Base-by-base conservation (phyloP, 1,140 invertebrate species). In the Thalassaphorura encarpata region DNA sequence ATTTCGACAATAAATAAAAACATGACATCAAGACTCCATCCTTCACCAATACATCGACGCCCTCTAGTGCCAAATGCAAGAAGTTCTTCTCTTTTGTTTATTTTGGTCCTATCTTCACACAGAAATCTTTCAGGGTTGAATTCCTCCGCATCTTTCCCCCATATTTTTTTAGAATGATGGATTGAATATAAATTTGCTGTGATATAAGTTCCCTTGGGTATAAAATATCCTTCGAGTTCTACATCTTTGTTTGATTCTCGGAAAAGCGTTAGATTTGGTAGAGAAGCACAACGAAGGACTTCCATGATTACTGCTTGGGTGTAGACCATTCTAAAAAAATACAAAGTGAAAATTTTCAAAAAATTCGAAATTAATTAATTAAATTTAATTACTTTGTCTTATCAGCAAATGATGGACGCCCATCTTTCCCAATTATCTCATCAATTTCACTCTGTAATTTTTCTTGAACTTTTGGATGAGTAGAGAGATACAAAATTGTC, bases 51-150 rank as follows among this genome's bases (percentile, higher is more conserved):
- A n/a, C n/a, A n/a, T n/a, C n/a, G n/a, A n/a, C n/a, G n/a, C n/a
- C n/a, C n/a, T n/a, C n/a, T n/a, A n/a, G n/a, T n/a, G n/a, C n/a
- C n/a, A n/a, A n/a, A n/a, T n/a, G n/a, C n/a, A n/a, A n/a, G n/a
- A n/a, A n/a, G n/a, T n/a, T n/a, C n/a, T n/a, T n/a, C n/a, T n/a
- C n/a, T n/a, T n/a, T n/a, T n/a, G n/a, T n/a, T n/a, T n/a, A n/a
- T n/a, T n/a, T n/a, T n/a, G n/a, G n/a, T 47, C 19, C 8, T 21
- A 8, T 67, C 54, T 8, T 63, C 46, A 36, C 65, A 47, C 18
- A 72, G 36, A 57, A 71, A 73, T 43, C 69, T 54, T 40, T 69
- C 64, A 0, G 71, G 70, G 8, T 58, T 29, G 54, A 72, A 73
- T 27, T 58, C 50, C 16, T 68, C 61, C 1, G 67, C 64, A 31